Base-by-base conservation (phyloP, 2,113 vertebrate genomes). In the Seriola rivoliana region DNA sequence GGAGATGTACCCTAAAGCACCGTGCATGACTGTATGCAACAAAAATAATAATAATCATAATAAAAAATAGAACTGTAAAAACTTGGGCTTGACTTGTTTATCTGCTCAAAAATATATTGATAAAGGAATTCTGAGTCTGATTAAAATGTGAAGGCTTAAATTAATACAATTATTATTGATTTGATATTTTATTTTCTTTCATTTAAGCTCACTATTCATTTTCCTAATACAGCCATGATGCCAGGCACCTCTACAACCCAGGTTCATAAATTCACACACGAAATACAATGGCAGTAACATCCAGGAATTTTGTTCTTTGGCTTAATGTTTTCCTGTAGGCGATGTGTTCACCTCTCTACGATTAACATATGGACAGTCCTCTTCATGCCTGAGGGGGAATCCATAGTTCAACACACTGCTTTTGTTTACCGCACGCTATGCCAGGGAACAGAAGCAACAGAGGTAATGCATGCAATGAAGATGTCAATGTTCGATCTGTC, bases 321-420 rank as follows among this genome's bases (percentile, higher is more conserved):
- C 23, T 75, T n/a, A 68, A 60, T 42, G 68, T 80, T 57, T 76
- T 21, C 14, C 25, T 57, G 58, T 19, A 4, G 48, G 23, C 46
- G 34, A 76, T 63, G 50, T 72, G 73, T 78, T 81, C 21, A 71
- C 32, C 63, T 79, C 8, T 58, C 36, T 59, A 48, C 29, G 4
- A 52, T 5, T 72, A 48, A 78, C 62, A 85, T 59, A 65, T 4
- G 8, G 0, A 67, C n/a, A 60, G 29, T 68, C 60, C 34, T 68
- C 52, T 72, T 69, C n/a, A 67, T 62, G 71, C 64, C 78, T 66
- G n/a, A 83, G 76, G 88, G 62, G 32, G 80, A 78, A 89, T 88
- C 82, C 75, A 81, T 76, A 82, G 80, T 87, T 89, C 72, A 84
- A 29, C 42, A 80, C 34, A 13, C 6, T 71, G 81, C 64, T 81